Evolutionary conservation across 2,113 vertebrate genomes (phyloP).

Genomic region (Colius striatus): DNA sequence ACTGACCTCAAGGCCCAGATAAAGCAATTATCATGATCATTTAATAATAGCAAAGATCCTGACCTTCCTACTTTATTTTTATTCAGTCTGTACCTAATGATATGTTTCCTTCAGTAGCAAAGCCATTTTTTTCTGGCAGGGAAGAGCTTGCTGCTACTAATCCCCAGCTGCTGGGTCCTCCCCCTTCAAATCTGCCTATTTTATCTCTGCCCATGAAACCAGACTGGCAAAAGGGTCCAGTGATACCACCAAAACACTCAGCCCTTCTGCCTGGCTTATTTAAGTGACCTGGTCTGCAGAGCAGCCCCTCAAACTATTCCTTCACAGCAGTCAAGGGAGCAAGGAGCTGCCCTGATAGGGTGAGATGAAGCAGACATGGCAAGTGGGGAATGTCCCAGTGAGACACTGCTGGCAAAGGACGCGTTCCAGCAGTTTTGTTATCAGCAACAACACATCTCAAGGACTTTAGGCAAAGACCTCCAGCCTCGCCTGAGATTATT

Average conservation of each 20-base stretch:
- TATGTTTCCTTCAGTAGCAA: neutral
- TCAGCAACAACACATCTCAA: neutral
- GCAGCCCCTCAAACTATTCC: neutral
- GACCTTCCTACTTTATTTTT: neutral
- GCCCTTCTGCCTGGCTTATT: neutral
- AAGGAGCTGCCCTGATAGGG: neutral
- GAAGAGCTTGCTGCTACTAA: neutral
- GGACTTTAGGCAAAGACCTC: neutral
- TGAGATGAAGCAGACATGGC: neutral
- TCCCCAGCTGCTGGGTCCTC: neutral
- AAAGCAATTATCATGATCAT: neutral
- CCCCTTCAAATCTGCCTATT: neutral
- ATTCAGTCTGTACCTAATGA: neutral
- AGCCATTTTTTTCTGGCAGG: neutral
- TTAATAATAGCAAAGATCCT: neutral
- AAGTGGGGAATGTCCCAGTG: neutral
- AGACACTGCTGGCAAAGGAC: rapidly evolving
- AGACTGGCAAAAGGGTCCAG: neutral
- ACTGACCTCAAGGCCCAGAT: neutral
- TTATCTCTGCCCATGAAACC: neutral
- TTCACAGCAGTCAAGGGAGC: neutral
- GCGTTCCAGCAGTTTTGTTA: neutral
- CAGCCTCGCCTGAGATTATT: neutral
- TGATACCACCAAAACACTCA: neutral
- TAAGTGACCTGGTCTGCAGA: neutral